phyloP scores from a whole-genome alignment of 1,140 invertebrate species.

The Grapholita molesta region DNA sequence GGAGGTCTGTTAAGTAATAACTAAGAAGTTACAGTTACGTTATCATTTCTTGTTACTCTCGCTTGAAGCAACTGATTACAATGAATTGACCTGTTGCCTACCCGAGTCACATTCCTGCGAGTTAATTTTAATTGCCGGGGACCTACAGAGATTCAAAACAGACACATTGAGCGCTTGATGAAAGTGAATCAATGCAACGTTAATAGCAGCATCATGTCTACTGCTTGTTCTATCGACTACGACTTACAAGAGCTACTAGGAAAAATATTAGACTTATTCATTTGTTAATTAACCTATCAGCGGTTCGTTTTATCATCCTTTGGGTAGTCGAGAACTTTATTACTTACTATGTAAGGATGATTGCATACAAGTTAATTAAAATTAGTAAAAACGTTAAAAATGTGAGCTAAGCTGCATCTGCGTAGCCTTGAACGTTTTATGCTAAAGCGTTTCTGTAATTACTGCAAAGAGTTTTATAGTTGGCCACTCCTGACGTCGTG shows the following conservation, averaged over 20 bases:
- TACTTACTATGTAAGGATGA: too few relatives aligned
- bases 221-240: too few relatives aligned
- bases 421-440: neutral
- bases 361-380: too few relatives aligned
- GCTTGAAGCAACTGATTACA: neutral
- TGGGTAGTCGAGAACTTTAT: too few relatives aligned
- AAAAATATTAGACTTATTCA: too few relatives aligned
- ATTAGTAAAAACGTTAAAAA: too few relatives aligned
- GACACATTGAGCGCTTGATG: neutral
- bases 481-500: conserved; percentile 9
- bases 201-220: neutral
- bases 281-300: too few relatives aligned
- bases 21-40: neutral
- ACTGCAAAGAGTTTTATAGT: conserved; percentile 11
- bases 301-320: too few relatives aligned
- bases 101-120: conserved; percentile 21
- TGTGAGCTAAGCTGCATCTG: neutral
- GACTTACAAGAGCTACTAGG: too few relatives aligned
- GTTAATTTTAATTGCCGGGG: conserved; percentile 22
- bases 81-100: neutral
- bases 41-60: neutral
- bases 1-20: neutral
- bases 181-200: neutral
- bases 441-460: conserved; percentile 12
- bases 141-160: conserved; percentile 16